Percentiles rank a stretch among this genome's conserved stretches.
These are phyloP conservation scores for Neoarius graeffei DNA, from an alignment of 2,113 vertebrate genomes.

Conservation along the genomic window DNA sequence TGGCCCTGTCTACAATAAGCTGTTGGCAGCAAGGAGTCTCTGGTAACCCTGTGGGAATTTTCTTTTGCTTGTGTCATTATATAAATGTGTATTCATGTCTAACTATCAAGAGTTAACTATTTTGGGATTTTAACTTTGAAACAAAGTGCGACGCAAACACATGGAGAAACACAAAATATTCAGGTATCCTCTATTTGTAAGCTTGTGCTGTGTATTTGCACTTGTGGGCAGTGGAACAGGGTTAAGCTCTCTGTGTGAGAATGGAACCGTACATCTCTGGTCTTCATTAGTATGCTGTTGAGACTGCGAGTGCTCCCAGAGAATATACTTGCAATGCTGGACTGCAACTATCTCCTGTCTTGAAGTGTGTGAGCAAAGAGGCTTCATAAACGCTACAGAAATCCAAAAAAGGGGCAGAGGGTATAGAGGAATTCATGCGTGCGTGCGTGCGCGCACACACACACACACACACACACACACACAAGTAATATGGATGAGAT, in stretches of 20 bases:
- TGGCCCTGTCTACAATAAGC: background rate
- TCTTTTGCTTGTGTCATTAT: background rate
- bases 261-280: slow-evolving; percentile 23
- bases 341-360: slow-evolving; percentile 43
- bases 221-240: background rate
- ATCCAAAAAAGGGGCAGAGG: slow-evolving; percentile 30
- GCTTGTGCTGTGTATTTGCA: slow-evolving; percentile 2
- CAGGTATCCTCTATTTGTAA: background rate
- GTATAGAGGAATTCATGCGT: background rate
- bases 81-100: background rate
- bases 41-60: background rate
- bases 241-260: slow-evolving; percentile 1
- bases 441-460: no score
- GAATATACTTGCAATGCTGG: slow-evolving; percentile 44
- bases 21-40: slow-evolving; percentile 9
- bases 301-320: slow-evolving; percentile 27
- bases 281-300: slow-evolving; percentile 52
- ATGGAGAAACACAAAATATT: background rate
- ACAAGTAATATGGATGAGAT: slow-evolving; percentile 2
- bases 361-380: slow-evolving; percentile 46
- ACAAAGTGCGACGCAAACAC: background rate
- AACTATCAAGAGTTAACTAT: background rate
- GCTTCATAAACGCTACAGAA: slow-evolving; percentile 45
- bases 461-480: background rate
- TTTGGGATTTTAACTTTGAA: slow-evolving; percentile 2